A percentile compares a stretch with the other conserved stretches of the same genome.
phyloP scores from a whole-genome alignment of 1,140 invertebrate species.

The Stegodyphus mimosarum region DNA sequence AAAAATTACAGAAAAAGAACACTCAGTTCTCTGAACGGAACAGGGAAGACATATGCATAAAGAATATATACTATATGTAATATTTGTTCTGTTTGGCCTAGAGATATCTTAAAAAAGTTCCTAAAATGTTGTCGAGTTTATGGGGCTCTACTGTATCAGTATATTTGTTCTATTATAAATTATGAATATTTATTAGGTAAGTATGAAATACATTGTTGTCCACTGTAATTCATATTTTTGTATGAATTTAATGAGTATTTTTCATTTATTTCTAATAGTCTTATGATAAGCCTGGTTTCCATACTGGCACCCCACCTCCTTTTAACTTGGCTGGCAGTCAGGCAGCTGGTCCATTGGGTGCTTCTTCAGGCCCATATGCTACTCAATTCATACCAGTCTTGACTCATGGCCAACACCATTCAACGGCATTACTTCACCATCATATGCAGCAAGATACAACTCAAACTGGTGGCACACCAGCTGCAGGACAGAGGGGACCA shows the following conservation, averaged over 20 bases:
- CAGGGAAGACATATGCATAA: too few relatives aligned
- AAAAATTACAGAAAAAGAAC: too few relatives aligned
- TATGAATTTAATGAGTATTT: not conserved
- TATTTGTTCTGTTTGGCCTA: too few relatives aligned
- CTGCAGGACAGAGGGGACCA: slow-evolving; percentile 47
- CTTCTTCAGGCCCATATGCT: slow-evolving; percentile 75
- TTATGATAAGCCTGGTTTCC: slow-evolving; percentile 86
- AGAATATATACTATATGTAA: too few relatives aligned
- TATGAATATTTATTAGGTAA: too few relatives aligned
- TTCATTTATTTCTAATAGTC: slow-evolving; percentile 71
- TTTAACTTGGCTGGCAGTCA: slow-evolving; percentile 80
- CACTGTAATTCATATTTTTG: not conserved
- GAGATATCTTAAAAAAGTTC: too few relatives aligned
- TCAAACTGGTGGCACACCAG: slow-evolving; percentile 48
- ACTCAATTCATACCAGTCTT: slow-evolving; percentile 78
- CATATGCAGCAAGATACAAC: slow-evolving; percentile 74
- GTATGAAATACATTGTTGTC: too few relatives aligned
- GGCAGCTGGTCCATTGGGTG: slow-evolving; percentile 75
- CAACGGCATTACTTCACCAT: slow-evolving; percentile 79
- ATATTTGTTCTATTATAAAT: too few relatives aligned
- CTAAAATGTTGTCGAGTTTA: too few relatives aligned
- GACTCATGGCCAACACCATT: slow-evolving; percentile 75
- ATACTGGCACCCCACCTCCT: slow-evolving; percentile 84
- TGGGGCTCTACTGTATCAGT: too few relatives aligned
- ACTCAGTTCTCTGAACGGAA: too few relatives aligned